A percentile compares a stretch with the other conserved stretches of the same genome.
phyloP scores from a whole-genome alignment of 2,797 vertebrate species.

The Argentina silus region DNA sequence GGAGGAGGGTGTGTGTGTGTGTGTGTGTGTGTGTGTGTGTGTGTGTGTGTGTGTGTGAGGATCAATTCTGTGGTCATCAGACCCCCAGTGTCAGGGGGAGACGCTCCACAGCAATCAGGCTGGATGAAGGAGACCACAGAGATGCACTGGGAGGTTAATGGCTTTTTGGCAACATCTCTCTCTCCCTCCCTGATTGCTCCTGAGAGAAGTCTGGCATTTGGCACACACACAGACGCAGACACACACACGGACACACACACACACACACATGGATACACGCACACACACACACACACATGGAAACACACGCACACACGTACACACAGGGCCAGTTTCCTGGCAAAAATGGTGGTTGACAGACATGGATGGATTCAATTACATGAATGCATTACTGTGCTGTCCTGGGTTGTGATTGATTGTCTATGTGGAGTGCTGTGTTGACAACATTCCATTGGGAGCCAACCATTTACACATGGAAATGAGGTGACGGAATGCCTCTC shows the following conservation, averaged over 20 bases:
- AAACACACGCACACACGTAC: too few relatives aligned
- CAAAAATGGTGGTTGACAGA: too few relatives aligned
- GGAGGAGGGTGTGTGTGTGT: too few relatives aligned
- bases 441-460: background rate
- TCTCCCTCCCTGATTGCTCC: conserved; percentile 4
- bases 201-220: background rate
- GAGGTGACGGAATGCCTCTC: background rate
- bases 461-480: conserved; percentile 1
- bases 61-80: too few relatives aligned
- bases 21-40: too few relatives aligned
- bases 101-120: conserved; percentile 23
- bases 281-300: too few relatives aligned
- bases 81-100: conserved; percentile 20
- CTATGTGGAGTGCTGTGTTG: background rate
- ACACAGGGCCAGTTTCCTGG: too few relatives aligned
- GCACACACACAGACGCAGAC: background rate
- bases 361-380: background rate
- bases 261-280: too few relatives aligned
- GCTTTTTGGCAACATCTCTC: conserved; percentile 33
- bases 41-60: too few relatives aligned
- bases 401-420: background rate
- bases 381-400: background rate
- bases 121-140: conserved; percentile 25
- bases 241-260: background rate
- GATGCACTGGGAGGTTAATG: conserved; percentile 41